Evolutionary conservation across 2,797 vertebrate species (phyloP), one percentile per base, ranked within the genome.

Genomic region (Hyperoplus immaculatus): DNA sequence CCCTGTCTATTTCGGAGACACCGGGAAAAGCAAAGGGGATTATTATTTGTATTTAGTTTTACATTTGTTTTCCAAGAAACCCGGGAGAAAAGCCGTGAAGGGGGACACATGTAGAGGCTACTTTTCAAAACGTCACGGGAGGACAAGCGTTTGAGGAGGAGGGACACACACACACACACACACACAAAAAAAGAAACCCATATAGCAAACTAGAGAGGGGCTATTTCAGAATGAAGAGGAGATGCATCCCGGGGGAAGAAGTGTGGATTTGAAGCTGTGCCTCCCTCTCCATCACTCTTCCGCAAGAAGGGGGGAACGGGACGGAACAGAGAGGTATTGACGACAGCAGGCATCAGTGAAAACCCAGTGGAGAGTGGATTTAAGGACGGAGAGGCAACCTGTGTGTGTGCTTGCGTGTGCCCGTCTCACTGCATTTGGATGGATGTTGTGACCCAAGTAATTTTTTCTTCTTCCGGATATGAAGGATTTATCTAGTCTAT

Each of bases 401-500:
- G 92, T 94, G 88, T 29, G 70, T 46, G 73, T 77, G 82, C 69
- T 62, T 42, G 15, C 79, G 46, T 14, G 10, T 51, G 9, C 47
- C 50, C 49, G 51, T 58, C 10, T 60, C 61, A 72, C 64, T 4
- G 36, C 60, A 54, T 61, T 39, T 60, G 50, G 38, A 15, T 88
- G 91, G 88, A 92, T 90, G 84, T 85, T 75, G 29, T 29, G 85
- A 88, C 84, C 85, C 36, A 82, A 78, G 85, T 85, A 56, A 60
- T 86, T 82, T 79, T 71, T 78, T 29, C 29, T 29, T 29, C 29
- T 29, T 29, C 29, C 38, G 81, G 87, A 89, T 81, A 80, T 92
- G 87, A 93, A 75, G 92, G 92, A 93, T 92, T 90, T 91, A 89
- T 91, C 79, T 87, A 80, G 87, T 90, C 74, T 87, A 46, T 89